Percentiles rank a stretch among this genome's conserved stretches.
phyloP scores from a whole-genome alignment of 2,888 invertebrate genomes.

The Melanostoma scalare region DNA sequence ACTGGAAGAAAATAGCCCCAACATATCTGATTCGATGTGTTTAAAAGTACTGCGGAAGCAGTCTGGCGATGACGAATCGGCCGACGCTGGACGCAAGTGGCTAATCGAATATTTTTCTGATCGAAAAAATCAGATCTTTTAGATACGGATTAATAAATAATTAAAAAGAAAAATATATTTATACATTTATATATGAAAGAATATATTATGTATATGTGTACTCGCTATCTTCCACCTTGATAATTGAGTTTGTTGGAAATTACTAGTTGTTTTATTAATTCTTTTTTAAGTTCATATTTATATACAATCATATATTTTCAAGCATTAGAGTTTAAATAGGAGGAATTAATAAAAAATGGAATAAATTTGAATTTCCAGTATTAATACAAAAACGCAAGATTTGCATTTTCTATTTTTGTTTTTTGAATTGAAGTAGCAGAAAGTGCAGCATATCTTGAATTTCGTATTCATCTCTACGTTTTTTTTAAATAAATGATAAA shows the following conservation, averaged over 20 bases:
- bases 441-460: too few species aligned
- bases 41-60: constrained; percentile 77
- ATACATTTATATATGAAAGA: constrained; percentile 73
- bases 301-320: constrained; percentile 71
- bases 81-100: constrained; percentile 77
- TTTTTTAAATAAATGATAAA: too few species aligned
- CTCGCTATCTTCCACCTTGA: constrained; percentile 72
- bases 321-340: constrained; percentile 67
- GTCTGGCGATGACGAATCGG: constrained; percentile 77
- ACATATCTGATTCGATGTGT: constrained; percentile 78
- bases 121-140: constrained; percentile 67
- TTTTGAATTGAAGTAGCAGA: not conserved
- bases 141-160: constrained; percentile 75
- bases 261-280: constrained; percentile 72
- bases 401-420: not conserved
- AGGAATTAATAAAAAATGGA: constrained; percentile 70
- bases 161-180: constrained; percentile 78
- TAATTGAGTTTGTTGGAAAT: constrained; percentile 72
- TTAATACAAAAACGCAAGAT: constrained; percentile 31
- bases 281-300: constrained; percentile 72
- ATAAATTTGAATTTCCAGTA: constrained; percentile 67
- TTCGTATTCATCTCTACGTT: too few species aligned
- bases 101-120: constrained; percentile 75
- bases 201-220: constrained; percentile 59
- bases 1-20: constrained; percentile 78